Evolutionary conservation across 1,140 invertebrate species (phyloP).

Genomic region (Nautilus pompilius): DNA sequence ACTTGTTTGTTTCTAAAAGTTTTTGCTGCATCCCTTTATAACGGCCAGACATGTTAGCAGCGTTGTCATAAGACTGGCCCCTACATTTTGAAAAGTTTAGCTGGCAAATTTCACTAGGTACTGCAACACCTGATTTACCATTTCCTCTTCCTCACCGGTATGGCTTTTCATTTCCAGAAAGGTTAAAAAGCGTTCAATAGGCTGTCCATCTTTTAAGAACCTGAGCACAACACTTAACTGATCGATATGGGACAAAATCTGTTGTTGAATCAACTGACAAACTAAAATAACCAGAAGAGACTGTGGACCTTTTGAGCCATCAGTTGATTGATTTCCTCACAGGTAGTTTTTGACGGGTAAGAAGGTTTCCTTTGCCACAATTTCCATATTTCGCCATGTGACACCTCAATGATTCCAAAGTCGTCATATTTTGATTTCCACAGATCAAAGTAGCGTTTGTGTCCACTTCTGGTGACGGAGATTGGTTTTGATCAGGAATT

Average conservation of each 20-base stretch:
- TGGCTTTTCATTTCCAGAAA: slow-evolving; percentile 1
- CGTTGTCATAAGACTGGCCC: background rate
- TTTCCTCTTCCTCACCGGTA: slow-evolving; percentile 1
- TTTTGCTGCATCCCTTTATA: slow-evolving; percentile 2
- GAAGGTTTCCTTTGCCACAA: slow-evolving; percentile 1
- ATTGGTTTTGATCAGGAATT: no score
- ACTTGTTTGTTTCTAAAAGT: slow-evolving; percentile 6
- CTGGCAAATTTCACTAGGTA: background rate
- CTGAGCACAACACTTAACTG: slow-evolving; percentile 2
- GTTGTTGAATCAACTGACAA: background rate
- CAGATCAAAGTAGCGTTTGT: background rate
- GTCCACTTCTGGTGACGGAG: slow-evolving; percentile 55
- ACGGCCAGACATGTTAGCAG: slow-evolving; percentile 1
- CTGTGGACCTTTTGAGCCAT: background rate
- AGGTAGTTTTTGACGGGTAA: no score
- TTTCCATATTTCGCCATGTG: slow-evolving; percentile 16
- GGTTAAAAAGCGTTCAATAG: slow-evolving; percentile 1
- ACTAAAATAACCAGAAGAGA: background rate
- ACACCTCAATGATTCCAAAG: background rate
- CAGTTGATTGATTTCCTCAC: background rate
- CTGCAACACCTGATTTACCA: slow-evolving; percentile 1
- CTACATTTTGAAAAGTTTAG: no score
- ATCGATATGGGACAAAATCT: background rate
- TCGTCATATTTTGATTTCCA: background rate
- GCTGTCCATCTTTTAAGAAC: background rate